Base-by-base conservation (phyloP, 2,113 vertebrate species). In the Odocoileus virginianus region DNA sequence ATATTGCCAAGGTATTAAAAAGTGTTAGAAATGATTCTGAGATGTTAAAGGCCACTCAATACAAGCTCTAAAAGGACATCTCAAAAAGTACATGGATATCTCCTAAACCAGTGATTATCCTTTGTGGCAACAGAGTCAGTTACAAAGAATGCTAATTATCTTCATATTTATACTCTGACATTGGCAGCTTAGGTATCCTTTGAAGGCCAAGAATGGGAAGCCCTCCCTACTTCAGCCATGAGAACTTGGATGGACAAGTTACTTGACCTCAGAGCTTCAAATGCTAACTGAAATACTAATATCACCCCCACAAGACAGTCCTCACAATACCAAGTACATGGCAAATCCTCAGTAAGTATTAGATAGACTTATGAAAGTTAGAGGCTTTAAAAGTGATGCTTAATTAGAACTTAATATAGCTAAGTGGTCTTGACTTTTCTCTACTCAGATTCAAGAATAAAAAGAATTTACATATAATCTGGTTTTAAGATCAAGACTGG, bases 1-100 rank as follows among this genome's bases (percentile, higher is more conserved):
- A 23, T 36, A 98, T 50, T 98, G 43, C 82, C 87, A 96, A 91
- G 60, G 64, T 84, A 92, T 89, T 97, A 94, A 95, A 15, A 95
- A 96, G 25, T 74, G 12, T 36, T 61, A 76, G 50, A 55, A 83
- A 88, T 61, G 16, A 88, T 60, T 92, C 74, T 79, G 33, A 87
- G 50, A 89, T 83, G 27, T 97, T 97, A 95, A 98, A 94, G 50
- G 27, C 30, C 61, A 43, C 25, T 57, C 86, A 89, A 83, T 54
- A 91, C 21, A 83, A 97, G 23, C 33, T 93, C 57, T 89, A 93
- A 95, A 87, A 95, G 88, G 81, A 97, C 14, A 94, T 95, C 67
- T 92, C 54, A 86, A 96, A 96, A 2, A 91, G 52, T 95, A 47
- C 15, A 87, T 45, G 83, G 87, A 84, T 86, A 3, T 91, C 50